Conservation (phyloP, 2,888 invertebrate genomes). For the Pegoplata infirma region DNA sequence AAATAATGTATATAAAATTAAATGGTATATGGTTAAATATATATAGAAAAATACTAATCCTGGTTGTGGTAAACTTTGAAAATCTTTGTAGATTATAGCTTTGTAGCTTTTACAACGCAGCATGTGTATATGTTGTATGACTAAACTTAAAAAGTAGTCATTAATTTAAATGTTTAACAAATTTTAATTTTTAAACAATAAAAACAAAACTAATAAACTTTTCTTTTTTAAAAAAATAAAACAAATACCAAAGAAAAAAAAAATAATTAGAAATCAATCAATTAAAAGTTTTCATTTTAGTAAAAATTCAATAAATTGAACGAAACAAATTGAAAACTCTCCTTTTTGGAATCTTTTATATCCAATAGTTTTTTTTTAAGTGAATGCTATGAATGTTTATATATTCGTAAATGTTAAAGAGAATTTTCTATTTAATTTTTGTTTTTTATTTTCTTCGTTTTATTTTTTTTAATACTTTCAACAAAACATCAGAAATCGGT, state of each 20-base stretch:
- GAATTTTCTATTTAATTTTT: slow-evolving; percentile 27
- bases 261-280: slow-evolving; percentile 23
- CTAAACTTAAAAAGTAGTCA: slow-evolving; percentile 10
- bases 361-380: slow-evolving; percentile 28
- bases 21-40: slow-evolving; percentile 29
- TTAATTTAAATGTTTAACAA: slow-evolving; percentile 11
- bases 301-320: slow-evolving; percentile 47
- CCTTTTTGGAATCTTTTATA: slow-evolving; percentile 50
- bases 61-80: slow-evolving; percentile 29
- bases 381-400: slow-evolving; percentile 53
- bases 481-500: slow-evolving; percentile 82
- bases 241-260: slow-evolving; percentile 31
- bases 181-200: slow-evolving; percentile 34
- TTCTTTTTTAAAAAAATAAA: slow-evolving; percentile 2
- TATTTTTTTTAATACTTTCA: slow-evolving; percentile 23
- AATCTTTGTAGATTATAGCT: slow-evolving; percentile 33
- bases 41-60: slow-evolving; percentile 27
- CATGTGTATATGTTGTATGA: slow-evolving; percentile 61
- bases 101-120: slow-evolving; percentile 37
- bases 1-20: slow-evolving; percentile 50
- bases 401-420: not conserved
- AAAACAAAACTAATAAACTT: slow-evolving; percentile 39
- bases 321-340: slow-evolving; percentile 40
- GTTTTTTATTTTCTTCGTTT: not conserved
- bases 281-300: slow-evolving; percentile 44